phyloP scores from a whole-genome alignment of 2,888 invertebrate species.

The Seira sanloemensis region DNA sequence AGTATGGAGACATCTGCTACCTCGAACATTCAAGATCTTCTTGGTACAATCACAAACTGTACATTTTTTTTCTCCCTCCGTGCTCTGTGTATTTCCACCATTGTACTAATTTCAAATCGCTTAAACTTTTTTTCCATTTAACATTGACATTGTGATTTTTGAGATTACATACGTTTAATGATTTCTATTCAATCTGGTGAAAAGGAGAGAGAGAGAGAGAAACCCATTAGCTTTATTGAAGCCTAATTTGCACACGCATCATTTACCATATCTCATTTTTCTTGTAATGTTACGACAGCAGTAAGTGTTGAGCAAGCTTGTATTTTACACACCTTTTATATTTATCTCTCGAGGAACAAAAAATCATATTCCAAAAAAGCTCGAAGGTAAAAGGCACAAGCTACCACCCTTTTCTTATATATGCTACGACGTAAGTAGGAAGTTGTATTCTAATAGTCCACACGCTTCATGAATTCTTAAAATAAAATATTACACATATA shows the following conservation, averaged over 20 bases:
- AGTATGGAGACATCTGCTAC: not conserved
- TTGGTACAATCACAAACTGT: not conserved
- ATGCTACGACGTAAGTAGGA: not conserved
- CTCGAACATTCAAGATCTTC: not conserved
- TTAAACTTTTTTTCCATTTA: too few relatives aligned
- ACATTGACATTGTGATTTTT: too few relatives aligned
- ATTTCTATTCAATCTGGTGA: constrained; percentile 10
- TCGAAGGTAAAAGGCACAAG: constrained; percentile 13
- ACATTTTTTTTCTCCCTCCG: not conserved
- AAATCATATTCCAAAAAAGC: too few relatives aligned
- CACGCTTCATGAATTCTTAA: too few relatives aligned
- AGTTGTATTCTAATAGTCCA: constrained; percentile 21
- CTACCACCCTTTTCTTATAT: not conserved
- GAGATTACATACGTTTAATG: too few relatives aligned
- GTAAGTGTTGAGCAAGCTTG: too few relatives aligned
- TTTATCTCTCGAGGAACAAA: too few relatives aligned
- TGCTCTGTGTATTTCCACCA: not conserved
- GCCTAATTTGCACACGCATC: constrained; percentile 45
- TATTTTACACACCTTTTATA: too few relatives aligned
- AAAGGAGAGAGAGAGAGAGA: too few relatives aligned
- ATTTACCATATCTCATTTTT: constrained; percentile 36
- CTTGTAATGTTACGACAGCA: constrained; percentile 2
- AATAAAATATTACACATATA: too few relatives aligned
- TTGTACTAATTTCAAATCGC: not conserved
- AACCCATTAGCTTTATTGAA: constrained; percentile 36